These are phyloP conservation scores for Araneus ventricosus DNA, from an alignment of 1,140 invertebrate genomes.

Conservation along the genomic window DNA sequence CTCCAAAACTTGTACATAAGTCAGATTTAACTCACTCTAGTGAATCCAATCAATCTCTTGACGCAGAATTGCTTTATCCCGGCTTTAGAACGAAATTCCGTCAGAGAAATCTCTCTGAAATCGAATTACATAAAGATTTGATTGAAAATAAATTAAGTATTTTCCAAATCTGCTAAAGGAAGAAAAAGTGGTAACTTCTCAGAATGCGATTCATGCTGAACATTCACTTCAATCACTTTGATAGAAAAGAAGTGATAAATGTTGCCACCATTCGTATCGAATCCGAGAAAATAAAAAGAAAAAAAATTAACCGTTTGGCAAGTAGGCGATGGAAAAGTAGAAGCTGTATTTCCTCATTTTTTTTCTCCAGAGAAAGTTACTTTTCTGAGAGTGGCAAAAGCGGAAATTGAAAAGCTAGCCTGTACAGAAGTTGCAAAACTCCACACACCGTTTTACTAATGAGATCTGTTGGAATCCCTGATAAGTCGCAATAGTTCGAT, in stretches of 20 bases:
- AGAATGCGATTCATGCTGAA: background rate
- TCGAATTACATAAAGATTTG: background rate
- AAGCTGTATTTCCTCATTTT: constrained; percentile 28
- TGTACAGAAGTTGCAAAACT: constrained; percentile 20
- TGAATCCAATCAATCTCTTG: too few species aligned
- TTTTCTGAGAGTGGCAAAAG: constrained; percentile 38
- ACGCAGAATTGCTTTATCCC: background rate
- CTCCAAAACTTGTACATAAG: too few species aligned
- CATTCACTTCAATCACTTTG: constrained; percentile 48
- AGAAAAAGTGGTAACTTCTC: background rate
- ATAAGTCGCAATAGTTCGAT: constrained; percentile 63
- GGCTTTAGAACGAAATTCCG: background rate
- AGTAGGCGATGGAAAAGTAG: background rate
- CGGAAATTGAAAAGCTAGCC: constrained; percentile 73
- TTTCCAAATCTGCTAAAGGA: background rate
- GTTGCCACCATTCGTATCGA: background rate
- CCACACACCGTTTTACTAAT: constrained; percentile 57
- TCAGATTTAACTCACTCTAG: too few species aligned
- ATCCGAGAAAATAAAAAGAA: background rate
- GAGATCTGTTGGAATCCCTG: constrained; percentile 64
- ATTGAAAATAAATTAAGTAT: constrained; percentile 2
- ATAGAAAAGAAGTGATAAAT: constrained; percentile 30
- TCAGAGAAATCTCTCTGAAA: background rate
- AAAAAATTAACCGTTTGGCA: background rate
- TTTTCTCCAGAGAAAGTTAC: constrained; percentile 24